A percentile compares a stretch with the other conserved stretches of the same genome.
phyloP scores from a whole-genome alignment of 2,113 vertebrate genomes.

The Cercopithecus mona region DNA sequence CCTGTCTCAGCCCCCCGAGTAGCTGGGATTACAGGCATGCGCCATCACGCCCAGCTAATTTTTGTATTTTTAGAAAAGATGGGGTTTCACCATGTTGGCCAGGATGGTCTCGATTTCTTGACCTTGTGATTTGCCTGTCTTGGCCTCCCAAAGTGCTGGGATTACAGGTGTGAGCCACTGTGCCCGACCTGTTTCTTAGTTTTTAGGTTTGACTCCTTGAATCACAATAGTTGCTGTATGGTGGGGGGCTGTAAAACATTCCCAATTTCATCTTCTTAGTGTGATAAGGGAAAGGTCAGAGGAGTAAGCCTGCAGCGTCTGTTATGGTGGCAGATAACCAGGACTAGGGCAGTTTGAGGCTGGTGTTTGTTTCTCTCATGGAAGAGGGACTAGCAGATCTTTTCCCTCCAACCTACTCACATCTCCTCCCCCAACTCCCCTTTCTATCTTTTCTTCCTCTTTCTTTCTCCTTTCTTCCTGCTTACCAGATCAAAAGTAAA shows the following conservation, averaged over 20 bases:
- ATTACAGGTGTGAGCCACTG: no score
- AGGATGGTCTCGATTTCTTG: no score
- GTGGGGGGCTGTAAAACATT: neutral
- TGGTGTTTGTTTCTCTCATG: neutral
- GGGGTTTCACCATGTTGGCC: no score
- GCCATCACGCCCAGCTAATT: no score
- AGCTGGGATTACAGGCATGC: no score
- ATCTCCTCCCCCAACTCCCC: neutral
- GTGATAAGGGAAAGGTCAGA: neutral
- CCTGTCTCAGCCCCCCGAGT: no score
- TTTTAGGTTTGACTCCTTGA: neutral
- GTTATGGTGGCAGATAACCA: neutral
- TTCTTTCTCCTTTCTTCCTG: neutral
- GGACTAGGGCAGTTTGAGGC: neutral
- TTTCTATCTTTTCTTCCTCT: neutral
- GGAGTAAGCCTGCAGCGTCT: neutral
- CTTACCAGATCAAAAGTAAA: neutral
- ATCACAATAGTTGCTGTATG: neutral
- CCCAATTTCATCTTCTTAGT: neutral
- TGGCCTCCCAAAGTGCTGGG: no score
- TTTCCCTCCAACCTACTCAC: neutral
- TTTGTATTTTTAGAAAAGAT: no score
- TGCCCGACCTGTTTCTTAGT: neutral
- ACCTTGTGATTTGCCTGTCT: no score
- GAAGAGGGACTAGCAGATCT: neutral